These are phyloP conservation scores for Dysidea cf. avara DNA, from an alignment of 37 sponge, comb jelly and placozoan species.

Conservation along the genomic window DNA sequence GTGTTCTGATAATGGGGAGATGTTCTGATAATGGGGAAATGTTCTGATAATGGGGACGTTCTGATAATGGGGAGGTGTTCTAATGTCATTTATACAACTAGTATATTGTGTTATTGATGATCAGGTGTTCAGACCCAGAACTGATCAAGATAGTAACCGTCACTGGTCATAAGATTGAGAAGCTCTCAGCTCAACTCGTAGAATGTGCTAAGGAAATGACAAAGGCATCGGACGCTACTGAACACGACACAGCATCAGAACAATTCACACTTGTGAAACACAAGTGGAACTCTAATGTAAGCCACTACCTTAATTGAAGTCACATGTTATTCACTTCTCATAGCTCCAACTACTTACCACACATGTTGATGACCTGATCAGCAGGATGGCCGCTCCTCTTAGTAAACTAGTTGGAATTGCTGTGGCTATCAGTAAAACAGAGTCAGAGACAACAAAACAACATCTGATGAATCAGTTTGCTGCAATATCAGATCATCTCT, in stretches of 20 bases:
- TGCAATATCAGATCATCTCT: not conserved
- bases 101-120: not conserved
- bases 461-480: slow-evolving; percentile 52
- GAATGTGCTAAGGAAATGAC: slow-evolving; percentile 46
- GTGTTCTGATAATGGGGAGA: too few relatives aligned
- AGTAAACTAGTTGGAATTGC: slow-evolving; percentile 61
- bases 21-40: too few relatives aligned
- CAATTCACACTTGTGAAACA: slow-evolving; percentile 49
- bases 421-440: slow-evolving; percentile 45
- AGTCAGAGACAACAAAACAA: slow-evolving; percentile 36
- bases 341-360: slow-evolving; percentile 81
- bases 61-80: not conserved
- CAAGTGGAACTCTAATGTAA: not conserved
- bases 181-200: slow-evolving; percentile 41
- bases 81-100: not conserved
- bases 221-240: not conserved
- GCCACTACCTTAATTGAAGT: not conserved
- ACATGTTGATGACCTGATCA: slow-evolving; percentile 77
- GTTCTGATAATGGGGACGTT: too few relatives aligned
- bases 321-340: not conserved
- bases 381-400: slow-evolving; percentile 59
- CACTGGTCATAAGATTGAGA: slow-evolving; percentile 38
- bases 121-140: slow-evolving; percentile 46
- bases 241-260: slow-evolving; percentile 1
- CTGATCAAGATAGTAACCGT: slow-evolving; percentile 34